phyloP scores from a whole-genome alignment of 2,888 invertebrate species.

The Vandiemenella viatica region DNA sequence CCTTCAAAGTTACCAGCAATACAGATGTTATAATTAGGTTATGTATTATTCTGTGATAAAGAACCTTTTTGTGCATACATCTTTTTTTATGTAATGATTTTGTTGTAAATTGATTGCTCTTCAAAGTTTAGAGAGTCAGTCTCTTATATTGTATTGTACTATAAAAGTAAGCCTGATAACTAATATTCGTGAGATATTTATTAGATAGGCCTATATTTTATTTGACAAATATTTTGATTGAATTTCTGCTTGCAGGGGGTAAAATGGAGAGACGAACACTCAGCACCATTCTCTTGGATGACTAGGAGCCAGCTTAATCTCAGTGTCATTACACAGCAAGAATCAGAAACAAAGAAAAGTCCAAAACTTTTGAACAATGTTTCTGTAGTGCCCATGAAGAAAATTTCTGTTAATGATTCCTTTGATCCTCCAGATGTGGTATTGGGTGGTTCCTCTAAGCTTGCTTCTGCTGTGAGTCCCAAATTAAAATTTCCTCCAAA shows the following conservation, averaged over 20 bases:
- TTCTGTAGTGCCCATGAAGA: background rate
- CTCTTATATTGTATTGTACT: no score
- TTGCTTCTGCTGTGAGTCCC: background rate
- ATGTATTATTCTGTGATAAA: no score
- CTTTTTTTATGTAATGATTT: no score
- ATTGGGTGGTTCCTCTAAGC: constrained; percentile 16
- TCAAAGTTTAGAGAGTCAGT: no score
- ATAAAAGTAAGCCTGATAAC: no score
- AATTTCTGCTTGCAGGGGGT: constrained; percentile 8
- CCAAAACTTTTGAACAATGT: background rate
- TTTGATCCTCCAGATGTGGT: constrained; percentile 17
- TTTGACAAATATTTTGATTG: no score
- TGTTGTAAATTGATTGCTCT: no score
- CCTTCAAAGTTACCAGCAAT: no score
- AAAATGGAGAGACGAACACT: constrained; percentile 63
- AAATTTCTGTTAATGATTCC: constrained; percentile 4
- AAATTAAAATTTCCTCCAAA: constrained; percentile 8
- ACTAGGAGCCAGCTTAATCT: constrained; percentile 68
- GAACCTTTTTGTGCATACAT: no score
- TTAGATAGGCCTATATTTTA: no score
- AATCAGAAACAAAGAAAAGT: constrained; percentile 4
- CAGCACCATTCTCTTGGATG: constrained; percentile 73
- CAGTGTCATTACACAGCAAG: constrained; percentile 14
- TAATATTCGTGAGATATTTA: no score
- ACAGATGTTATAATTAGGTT: no score